Base-by-base conservation (phyloP, 2,113 vertebrate genomes). In the Syrmaticus mikado region DNA sequence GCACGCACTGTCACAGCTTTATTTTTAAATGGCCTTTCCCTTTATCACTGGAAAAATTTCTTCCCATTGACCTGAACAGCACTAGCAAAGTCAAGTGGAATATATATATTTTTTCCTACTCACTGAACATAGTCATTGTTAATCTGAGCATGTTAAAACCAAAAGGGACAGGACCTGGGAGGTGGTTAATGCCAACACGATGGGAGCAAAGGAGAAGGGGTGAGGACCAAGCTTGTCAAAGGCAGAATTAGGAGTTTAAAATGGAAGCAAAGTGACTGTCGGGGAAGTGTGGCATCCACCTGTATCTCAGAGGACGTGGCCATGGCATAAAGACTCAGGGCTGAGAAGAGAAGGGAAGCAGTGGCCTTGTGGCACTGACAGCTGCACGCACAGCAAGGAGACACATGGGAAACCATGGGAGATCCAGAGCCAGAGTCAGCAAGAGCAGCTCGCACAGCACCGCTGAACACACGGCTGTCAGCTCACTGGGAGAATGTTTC, bases 21-120 rank as follows among this genome's bases (percentile, higher is more conserved):
- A 94, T 94, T 97, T 97, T 96, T 95, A 96, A 94, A 92, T 52
- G 88, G 77, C 87, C 89, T 96, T 95, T 92, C 60, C 76, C 74
- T 93, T 82, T 91, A 86, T 74, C 85, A 89, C 67, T 8, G 24
- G 57, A 80, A 86, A 76, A 72, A 75, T 80, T 67, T 80, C 77
- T 90, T 90, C 91, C 89, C 67, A 50, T 60, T 95, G 96, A 96
- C 92, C 95, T 52, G 77, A 87, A 71, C 67, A 88, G 82, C 82
- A 90, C 80, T 60, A 55, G 75, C 85, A 95, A 94, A 96, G 87
- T 96, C 94, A 94, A 85, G 85, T 94, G 91, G 95, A 97, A 96
- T 86, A 74, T 46, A 90, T 48, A 24, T 61, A 74, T 82, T 92
- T 73, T 73, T 91, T 97, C 91, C 92, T 84, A 90, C 65, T 68